Evolutionary conservation across 2,888 invertebrate species (phyloP).

Genomic region (Coelogynopora nodosa): DNA sequence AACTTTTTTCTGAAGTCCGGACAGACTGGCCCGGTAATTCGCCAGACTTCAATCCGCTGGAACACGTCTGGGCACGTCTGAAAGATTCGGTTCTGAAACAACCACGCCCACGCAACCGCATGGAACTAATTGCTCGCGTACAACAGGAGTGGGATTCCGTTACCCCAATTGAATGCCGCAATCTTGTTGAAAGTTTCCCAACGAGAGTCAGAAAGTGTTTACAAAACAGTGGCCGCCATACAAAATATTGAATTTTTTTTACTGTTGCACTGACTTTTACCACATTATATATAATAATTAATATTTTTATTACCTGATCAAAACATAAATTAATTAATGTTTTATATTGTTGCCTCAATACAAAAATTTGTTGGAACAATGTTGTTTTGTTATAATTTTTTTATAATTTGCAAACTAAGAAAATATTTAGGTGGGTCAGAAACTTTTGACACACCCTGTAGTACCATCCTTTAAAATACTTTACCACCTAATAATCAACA

Average conservation of each 20-base stretch:
- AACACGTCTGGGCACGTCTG: neutral
- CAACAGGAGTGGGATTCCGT: neutral
- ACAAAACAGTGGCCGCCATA: no score
- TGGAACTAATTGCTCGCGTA: neutral
- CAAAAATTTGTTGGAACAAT: no score
- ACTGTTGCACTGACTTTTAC: no score
- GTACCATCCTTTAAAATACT: no score
- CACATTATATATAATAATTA: no score
- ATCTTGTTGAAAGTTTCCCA: neutral
- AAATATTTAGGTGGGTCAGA: neutral
- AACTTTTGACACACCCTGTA: neutral
- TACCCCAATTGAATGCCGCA: neutral
- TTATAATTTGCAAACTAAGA: neutral
- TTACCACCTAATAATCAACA: no score
- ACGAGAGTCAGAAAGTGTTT: neutral
- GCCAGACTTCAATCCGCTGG: slow-evolving; percentile 6
- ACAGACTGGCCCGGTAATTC: slow-evolving; percentile 27
- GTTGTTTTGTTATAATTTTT: no score
- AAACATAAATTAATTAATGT: no score
- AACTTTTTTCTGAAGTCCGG: neutral
- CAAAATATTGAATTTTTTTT: neutral
- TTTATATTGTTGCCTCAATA: no score
- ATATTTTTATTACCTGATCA: no score
- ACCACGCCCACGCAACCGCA: neutral
- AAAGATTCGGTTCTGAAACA: neutral